Evolutionary conservation across 2,888 invertebrate genomes (phyloP).

Genomic region (Drosophila melanocephala): DNA sequence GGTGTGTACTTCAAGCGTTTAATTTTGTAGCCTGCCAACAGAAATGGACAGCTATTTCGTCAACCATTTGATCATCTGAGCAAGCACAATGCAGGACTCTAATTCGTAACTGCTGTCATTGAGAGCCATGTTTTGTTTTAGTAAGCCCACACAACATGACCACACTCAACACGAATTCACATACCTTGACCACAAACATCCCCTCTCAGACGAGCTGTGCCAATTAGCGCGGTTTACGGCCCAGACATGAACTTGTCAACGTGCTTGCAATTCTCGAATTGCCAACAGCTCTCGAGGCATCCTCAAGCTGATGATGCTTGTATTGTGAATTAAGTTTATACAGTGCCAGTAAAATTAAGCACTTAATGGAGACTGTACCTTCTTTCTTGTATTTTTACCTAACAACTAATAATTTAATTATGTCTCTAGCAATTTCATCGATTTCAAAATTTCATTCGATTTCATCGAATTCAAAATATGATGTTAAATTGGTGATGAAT

Average conservation of each 20-base stretch:
- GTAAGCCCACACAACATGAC: neutral
- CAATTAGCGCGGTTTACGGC: constrained; percentile 12
- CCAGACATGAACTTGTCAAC: neutral
- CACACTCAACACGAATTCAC: neutral
- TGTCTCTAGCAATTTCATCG: neutral
- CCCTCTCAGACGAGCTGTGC: neutral
- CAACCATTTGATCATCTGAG: constrained; percentile 1
- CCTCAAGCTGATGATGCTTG: neutral
- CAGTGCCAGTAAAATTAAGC: neutral
- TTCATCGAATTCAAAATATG: neutral
- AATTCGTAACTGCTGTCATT: neutral
- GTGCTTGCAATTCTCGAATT: neutral
- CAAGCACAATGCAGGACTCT: constrained; percentile 4
- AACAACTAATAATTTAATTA: neutral
- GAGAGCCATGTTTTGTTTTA: constrained; percentile 10
- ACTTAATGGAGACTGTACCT: neutral
- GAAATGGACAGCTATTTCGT: neutral
- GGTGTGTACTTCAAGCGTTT: neutral
- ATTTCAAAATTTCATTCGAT: neutral
- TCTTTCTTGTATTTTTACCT: neutral
- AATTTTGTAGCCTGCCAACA: neutral
- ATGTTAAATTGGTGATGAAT: neutral
- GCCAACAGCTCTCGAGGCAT: neutral
- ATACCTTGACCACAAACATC: neutral
- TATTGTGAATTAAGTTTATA: neutral